phyloP scores from a whole-genome alignment of 2,888 invertebrate species.

The Apodemia mormo region DNA sequence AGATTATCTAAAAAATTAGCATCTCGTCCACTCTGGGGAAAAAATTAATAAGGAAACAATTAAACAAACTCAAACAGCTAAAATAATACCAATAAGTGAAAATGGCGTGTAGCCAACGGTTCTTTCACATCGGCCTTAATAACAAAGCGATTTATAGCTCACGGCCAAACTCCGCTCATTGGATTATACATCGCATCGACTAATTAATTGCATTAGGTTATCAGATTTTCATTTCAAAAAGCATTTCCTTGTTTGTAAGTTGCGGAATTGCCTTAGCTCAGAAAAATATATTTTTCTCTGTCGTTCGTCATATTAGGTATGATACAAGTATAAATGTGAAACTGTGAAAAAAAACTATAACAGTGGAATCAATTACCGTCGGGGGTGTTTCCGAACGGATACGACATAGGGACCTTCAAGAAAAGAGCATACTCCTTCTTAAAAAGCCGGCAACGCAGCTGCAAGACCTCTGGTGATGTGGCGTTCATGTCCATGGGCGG shows the following conservation, averaged over 20 bases:
- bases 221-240: slow-evolving; percentile 1
- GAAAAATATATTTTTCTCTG: too few species aligned
- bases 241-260: neutral
- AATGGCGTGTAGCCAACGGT: neutral
- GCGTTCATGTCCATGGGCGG: too few species aligned
- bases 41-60: neutral
- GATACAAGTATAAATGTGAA: too few species aligned
- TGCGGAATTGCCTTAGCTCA: too few species aligned
- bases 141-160: slow-evolving; percentile 13
- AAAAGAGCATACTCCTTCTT: too few species aligned
- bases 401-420: too few species aligned
- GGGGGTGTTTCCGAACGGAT: too few species aligned
- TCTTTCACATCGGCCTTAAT: neutral
- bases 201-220: slow-evolving; percentile 15
- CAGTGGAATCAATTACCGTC: too few species aligned
- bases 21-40: neutral
- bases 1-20: neutral
- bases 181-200: slow-evolving; percentile 5
- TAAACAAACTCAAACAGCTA: neutral
- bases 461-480: too few species aligned
- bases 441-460: too few species aligned
- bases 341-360: too few species aligned
- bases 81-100: slow-evolving; percentile 9
- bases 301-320: too few species aligned
- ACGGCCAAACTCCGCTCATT: neutral